phyloP scores from a whole-genome alignment of 2,888 invertebrate species.

The Drosophila buzzatii region DNA sequence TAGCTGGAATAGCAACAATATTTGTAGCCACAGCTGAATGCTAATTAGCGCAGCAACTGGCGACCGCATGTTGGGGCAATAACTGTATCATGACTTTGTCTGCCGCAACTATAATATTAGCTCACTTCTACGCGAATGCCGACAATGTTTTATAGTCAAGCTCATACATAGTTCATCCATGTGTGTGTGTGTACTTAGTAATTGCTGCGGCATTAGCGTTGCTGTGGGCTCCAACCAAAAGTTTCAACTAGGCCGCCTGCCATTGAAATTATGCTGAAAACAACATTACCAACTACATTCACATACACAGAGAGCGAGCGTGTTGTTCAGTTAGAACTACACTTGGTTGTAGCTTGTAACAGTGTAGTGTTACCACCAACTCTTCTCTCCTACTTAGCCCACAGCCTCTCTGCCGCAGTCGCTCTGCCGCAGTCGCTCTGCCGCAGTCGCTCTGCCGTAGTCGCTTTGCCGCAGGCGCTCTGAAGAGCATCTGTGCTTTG shows the following conservation, averaged over 20 bases:
- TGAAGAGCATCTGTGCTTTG: conserved; percentile 23
- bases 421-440: neutral
- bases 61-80: conserved; percentile 19
- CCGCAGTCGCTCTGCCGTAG: neutral
- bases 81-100: conserved; percentile 42
- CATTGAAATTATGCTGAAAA: conserved; percentile 57
- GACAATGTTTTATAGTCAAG: conserved; percentile 19
- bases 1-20: conserved; percentile 21
- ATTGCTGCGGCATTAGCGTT: conserved; percentile 32
- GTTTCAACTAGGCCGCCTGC: conserved; percentile 45
- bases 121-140: conserved; percentile 41
- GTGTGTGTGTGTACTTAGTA: conserved; percentile 25
- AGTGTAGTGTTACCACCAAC: conserved; percentile 10
- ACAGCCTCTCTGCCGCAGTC: too few species aligned
- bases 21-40: conserved; percentile 30
- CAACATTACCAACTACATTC: conserved; percentile 34
- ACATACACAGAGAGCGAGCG: conserved; percentile 3
- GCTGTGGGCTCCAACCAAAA: conserved; percentile 45
- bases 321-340: conserved; percentile 13
- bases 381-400: neutral
- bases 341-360: conserved; percentile 4
- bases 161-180: neutral
- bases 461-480: conserved; percentile 22
- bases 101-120: conserved; percentile 56
- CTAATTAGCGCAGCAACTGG: conserved; percentile 51